A percentile compares a stretch with the other conserved stretches of the same genome.
Evolutionary conservation across 2,113 vertebrate genomes (phyloP).

Genomic region (Lipophrys pholis): DNA sequence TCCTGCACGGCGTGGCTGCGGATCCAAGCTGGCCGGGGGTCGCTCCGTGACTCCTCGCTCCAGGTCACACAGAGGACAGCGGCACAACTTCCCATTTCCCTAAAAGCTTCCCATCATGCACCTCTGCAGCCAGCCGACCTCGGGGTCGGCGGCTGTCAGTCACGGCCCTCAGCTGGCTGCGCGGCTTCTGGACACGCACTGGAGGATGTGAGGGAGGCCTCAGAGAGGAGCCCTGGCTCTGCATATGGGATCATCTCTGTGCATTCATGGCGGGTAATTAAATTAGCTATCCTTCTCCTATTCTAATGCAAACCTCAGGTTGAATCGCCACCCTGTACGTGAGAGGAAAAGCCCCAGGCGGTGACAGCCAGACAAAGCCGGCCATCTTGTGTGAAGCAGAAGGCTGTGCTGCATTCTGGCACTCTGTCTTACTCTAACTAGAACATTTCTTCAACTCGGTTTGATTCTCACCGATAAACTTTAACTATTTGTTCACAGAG

Average conservation of each 20-base stretch:
- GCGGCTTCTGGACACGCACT: conserved; percentile 74
- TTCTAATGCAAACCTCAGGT: conserved; percentile 87
- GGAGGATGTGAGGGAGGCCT: conserved; percentile 79
- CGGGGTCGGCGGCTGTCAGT: conserved; percentile 83
- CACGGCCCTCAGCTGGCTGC: conserved; percentile 79
- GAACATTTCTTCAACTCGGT: conserved; percentile 43
- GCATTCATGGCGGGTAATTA: conserved; percentile 85
- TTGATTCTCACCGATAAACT: conserved; percentile 17
- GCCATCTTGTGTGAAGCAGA: conserved; percentile 46
- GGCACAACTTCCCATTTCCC: conserved; percentile 64
- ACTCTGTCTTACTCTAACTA: conserved; percentile 34
- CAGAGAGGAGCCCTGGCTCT: conserved; percentile 77
- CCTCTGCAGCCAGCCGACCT: conserved; percentile 77
- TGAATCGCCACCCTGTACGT: conserved; percentile 77
- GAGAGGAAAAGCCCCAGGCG: conserved; percentile 78
- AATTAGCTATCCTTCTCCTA: conserved; percentile 85
- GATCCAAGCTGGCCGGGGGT: conserved; percentile 36
- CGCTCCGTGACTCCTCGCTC: conserved; percentile 45
- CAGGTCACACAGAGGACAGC: conserved; percentile 82
- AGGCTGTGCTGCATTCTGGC: conserved; percentile 53
- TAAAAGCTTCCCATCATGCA: conserved; percentile 80
- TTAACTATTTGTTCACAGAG: conserved; percentile 34
- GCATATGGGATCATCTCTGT: conserved; percentile 84
- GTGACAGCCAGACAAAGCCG: conserved; percentile 62
- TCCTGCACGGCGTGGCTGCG: conserved; percentile 38